Conservation (phyloP, 1,140 invertebrate genomes). For the Drosophila equinoxialis region DNA sequence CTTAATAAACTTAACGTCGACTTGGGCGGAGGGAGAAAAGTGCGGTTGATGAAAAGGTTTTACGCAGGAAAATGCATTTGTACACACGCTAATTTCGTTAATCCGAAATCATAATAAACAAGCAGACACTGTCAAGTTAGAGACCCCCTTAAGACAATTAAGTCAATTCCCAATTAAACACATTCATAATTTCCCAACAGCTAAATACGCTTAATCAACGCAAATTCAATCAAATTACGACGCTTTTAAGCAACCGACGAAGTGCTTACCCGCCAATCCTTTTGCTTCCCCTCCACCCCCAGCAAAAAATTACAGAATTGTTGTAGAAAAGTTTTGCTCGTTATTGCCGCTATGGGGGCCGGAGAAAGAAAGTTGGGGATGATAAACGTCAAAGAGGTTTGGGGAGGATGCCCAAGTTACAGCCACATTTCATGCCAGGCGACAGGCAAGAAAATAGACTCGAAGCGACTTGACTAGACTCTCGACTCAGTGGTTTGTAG, state of each 20-base stretch:
- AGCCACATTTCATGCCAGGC: conserved; percentile 58
- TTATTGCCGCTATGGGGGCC: conserved; percentile 44
- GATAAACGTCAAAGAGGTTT: neutral
- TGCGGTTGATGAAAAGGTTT: neutral
- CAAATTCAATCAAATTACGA: conserved; percentile 76
- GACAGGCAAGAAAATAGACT: conserved; percentile 44
- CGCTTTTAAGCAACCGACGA: conserved; percentile 65
- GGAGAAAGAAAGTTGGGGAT: conserved; percentile 18
- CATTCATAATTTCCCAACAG: conserved; percentile 75
- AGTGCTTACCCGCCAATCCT: conserved; percentile 24
- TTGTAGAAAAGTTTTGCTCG: conserved; percentile 54
- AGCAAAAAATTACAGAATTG: conserved; percentile 14
- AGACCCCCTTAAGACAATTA: conserved; percentile 60
- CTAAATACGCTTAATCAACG: conserved; percentile 78
- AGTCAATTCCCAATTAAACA: conserved; percentile 73
- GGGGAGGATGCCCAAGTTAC: conserved; percentile 35
- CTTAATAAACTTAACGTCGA: conserved; percentile 41
- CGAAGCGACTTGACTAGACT: conserved; percentile 42
- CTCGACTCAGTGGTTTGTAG: conserved; percentile 38
- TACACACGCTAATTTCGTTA: conserved; percentile 68
- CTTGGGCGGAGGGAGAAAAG: neutral
- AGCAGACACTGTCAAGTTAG: conserved; percentile 5
- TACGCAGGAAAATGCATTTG: conserved; percentile 35
- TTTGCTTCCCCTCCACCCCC: neutral
- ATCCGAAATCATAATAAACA: conserved; percentile 73